Percentiles rank a stretch among this genome's conserved stretches.
Conservation (phyloP, 1,140 invertebrate genomes). For the Araneus ventricosus region DNA sequence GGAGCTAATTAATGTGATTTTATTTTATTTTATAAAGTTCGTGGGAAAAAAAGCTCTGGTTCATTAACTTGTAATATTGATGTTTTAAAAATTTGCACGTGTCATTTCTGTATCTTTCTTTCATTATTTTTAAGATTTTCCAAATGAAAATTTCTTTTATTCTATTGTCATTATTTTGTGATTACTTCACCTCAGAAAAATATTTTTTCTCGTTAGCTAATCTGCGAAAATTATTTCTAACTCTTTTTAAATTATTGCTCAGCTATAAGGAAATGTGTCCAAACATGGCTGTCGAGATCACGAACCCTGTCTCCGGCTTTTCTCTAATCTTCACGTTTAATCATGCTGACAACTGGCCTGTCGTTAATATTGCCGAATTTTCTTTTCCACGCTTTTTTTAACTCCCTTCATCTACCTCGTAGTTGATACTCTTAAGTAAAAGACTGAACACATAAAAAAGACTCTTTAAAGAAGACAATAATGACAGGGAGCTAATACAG, state of each 20-base stretch:
- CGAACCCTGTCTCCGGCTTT: background rate
- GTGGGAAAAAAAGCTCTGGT: too few relatives aligned
- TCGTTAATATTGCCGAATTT: slow-evolving; percentile 61
- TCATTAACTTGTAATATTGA: too few relatives aligned
- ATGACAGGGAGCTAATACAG: slow-evolving; percentile 32
- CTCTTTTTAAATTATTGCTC: background rate
- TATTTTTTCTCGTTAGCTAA: too few relatives aligned
- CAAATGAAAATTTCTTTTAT: too few relatives aligned
- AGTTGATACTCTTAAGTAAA: slow-evolving; percentile 65
- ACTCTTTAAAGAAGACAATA: slow-evolving; percentile 27
- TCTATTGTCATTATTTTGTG: too few relatives aligned
- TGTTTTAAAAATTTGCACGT: too few relatives aligned
- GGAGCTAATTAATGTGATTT: too few relatives aligned
- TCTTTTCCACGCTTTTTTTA: slow-evolving; percentile 39
- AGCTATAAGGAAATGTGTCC: background rate
- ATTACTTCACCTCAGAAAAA: too few relatives aligned
- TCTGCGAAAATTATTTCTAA: too few relatives aligned
- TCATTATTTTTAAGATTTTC: too few relatives aligned
- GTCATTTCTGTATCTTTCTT: too few relatives aligned
- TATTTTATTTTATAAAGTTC: too few relatives aligned
- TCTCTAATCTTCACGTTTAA: slow-evolving; percentile 60
- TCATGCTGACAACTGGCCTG: slow-evolving; percentile 53
- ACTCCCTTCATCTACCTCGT: slow-evolving; percentile 1
- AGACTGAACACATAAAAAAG: slow-evolving; percentile 29
- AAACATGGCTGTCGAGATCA: slow-evolving; percentile 26